phyloP scores from a whole-genome alignment of 2,888 invertebrate species.

The Pheosia gnoma region DNA sequence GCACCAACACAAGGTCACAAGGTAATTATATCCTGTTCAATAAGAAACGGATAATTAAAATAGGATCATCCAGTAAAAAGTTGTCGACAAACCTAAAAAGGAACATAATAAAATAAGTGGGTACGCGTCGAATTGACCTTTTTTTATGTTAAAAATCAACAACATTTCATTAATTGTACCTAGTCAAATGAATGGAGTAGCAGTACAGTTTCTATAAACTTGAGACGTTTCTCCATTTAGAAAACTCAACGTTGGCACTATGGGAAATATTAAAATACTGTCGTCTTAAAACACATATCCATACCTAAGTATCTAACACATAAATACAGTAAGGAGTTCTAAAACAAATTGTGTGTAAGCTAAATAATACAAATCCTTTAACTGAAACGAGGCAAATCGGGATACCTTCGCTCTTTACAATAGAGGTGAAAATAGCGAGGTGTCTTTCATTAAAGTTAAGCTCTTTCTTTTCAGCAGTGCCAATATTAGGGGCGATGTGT shows the following conservation, averaged over 20 bases:
- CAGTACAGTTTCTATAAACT: no score
- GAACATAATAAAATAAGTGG: no score
- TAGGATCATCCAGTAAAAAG: no score
- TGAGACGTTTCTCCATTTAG: not conserved
- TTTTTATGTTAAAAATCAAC: no score
- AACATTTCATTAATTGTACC: no score
- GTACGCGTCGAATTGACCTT: no score
- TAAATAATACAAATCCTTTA: constrained; percentile 56
- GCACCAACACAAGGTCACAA: no score
- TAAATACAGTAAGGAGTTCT: constrained; percentile 47
- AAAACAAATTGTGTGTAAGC: constrained; percentile 52
- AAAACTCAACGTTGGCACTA: not conserved
- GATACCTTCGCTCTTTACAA: constrained; percentile 33
- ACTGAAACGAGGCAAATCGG: constrained; percentile 22
- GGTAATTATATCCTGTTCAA: no score
- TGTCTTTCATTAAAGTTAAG: constrained; percentile 47
- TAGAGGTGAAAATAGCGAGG: constrained; percentile 48
- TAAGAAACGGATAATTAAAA: no score
- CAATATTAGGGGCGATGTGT: constrained; percentile 78
- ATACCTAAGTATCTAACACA: constrained; percentile 26
- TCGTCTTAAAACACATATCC: constrained; percentile 13
- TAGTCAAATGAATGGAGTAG: no score
- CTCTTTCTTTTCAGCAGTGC: constrained; percentile 57
- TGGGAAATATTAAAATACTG: constrained; percentile 11
- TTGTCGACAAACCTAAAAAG: no score